phyloP scores from a whole-genome alignment of 2,797 vertebrate genomes.

The Limosa lapponica region DNA sequence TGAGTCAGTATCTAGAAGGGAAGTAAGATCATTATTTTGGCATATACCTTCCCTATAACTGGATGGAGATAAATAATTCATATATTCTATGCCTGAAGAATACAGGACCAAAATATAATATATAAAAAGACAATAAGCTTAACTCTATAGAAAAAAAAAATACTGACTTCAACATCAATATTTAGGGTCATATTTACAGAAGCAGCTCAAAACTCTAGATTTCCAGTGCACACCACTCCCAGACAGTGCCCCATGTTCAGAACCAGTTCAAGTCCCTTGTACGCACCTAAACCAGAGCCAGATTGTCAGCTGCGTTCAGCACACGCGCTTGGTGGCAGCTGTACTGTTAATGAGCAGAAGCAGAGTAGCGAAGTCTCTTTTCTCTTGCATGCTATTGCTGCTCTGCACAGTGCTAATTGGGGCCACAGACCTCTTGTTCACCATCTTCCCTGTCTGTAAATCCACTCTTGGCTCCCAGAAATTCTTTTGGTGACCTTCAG shows the following conservation, averaged over 20 bases:
- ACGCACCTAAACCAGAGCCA: neutral
- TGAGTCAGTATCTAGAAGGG: neutral
- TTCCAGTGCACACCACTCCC: neutral
- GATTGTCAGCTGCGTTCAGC: neutral
- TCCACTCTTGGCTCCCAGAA: conserved; percentile 52
- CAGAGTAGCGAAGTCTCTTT: neutral
- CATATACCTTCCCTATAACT: neutral
- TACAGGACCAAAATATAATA: neutral
- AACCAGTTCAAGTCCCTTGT: neutral
- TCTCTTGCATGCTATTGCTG: neutral
- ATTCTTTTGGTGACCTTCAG: conserved; percentile 58
- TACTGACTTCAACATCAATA: neutral
- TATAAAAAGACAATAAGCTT: neutral
- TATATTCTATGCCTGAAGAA: neutral
- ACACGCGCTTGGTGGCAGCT: neutral
- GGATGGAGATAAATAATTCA: neutral
- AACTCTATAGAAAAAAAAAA: neutral
- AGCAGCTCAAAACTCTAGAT: neutral
- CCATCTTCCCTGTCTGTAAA: conserved; percentile 50
- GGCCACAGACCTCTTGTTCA: conserved; percentile 60
- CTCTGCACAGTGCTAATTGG: conserved; percentile 47
- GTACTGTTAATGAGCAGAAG: conserved; percentile 40
- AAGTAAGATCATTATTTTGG: neutral
- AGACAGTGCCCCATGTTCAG: neutral
- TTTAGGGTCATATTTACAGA: neutral